A percentile compares a stretch with the other conserved stretches of the same genome.
These are phyloP conservation scores for Enteromius paludinosus DNA, from an alignment of 2,797 vertebrate genomes.

Conservation along the genomic window DNA sequence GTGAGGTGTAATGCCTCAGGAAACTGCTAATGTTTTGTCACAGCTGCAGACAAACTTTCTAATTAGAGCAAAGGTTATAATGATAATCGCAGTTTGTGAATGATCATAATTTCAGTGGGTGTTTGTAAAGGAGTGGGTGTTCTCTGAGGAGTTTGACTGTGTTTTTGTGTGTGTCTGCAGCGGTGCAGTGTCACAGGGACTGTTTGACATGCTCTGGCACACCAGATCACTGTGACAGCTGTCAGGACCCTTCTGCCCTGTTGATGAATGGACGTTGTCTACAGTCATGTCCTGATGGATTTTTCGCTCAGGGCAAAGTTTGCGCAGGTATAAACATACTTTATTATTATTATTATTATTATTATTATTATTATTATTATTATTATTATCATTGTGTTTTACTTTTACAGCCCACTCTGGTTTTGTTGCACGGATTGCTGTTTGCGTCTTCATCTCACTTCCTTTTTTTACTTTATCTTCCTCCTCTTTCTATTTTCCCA, in stretches of 20 bases:
- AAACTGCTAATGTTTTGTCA: neutral
- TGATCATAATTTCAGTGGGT: neutral
- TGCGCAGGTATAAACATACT: slow-evolving; percentile 82
- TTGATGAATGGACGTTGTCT: slow-evolving; percentile 85
- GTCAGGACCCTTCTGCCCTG: slow-evolving; percentile 77
- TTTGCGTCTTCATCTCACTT: neutral
- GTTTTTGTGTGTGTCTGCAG: slow-evolving; percentile 38
- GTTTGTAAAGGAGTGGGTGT: neutral
- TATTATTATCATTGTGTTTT: neutral
- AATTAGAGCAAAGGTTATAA: neutral
- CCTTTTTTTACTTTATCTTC: neutral
- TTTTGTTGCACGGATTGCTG: neutral
- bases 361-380: too few relatives aligned
- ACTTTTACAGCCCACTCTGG: neutral
- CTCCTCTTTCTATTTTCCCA: neutral
- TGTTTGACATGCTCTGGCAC: slow-evolving; percentile 85
- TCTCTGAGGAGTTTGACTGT: slow-evolving; percentile 8
- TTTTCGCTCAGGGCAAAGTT: slow-evolving; percentile 74
- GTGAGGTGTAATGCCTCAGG: neutral
- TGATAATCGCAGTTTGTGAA: neutral
- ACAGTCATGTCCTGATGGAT: slow-evolving; percentile 80
- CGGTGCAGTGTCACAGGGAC: slow-evolving; percentile 85
- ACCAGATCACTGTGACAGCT: slow-evolving; percentile 83
- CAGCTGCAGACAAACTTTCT: neutral
- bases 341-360: too few relatives aligned